These are phyloP conservation scores for Bovichtus variegatus DNA, from an alignment of 2,797 vertebrate species.

Conservation along the genomic window DNA sequence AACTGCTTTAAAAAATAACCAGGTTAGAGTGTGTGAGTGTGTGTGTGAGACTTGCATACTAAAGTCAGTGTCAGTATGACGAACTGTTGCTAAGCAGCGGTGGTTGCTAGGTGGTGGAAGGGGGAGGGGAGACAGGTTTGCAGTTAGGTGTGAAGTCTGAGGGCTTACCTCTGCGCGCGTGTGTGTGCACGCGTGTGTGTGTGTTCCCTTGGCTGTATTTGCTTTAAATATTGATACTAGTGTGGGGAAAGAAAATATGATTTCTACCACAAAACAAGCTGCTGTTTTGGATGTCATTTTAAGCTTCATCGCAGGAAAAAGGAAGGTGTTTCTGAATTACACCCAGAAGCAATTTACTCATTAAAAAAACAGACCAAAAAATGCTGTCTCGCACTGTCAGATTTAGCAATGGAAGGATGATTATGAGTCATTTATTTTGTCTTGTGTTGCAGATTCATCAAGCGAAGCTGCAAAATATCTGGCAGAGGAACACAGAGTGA, in stretches of 20 bases:
- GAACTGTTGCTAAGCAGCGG: constrained; percentile 85
- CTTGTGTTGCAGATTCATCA: constrained; percentile 35
- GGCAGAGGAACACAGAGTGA: constrained; percentile 42
- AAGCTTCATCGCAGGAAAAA: background rate
- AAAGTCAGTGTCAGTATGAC: constrained; percentile 78
- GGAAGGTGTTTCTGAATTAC: background rate
- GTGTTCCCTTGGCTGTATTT: constrained; percentile 14
- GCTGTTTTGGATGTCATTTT: background rate
- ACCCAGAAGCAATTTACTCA: background rate
- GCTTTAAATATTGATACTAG: constrained; percentile 24
- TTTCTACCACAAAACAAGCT: background rate
- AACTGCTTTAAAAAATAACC: constrained; percentile 63
- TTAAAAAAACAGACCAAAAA: background rate
- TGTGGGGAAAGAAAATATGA: background rate
- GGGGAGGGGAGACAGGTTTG: constrained; percentile 65
- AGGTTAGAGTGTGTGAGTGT: constrained; percentile 41
- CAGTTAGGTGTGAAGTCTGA: constrained; percentile 71
- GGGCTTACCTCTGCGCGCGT: constrained; percentile 67
- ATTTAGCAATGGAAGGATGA: constrained; percentile 31
- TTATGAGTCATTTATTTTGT: constrained; percentile 41
- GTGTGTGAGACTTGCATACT: constrained; percentile 78
- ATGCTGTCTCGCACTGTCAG: background rate
- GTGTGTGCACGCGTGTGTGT: constrained; percentile 19
- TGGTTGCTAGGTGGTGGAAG: constrained; percentile 81
- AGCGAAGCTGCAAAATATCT: constrained; percentile 51